Base-by-base conservation (phyloP, 2,888 invertebrate species). In the Carpatolechia fugitivella region DNA sequence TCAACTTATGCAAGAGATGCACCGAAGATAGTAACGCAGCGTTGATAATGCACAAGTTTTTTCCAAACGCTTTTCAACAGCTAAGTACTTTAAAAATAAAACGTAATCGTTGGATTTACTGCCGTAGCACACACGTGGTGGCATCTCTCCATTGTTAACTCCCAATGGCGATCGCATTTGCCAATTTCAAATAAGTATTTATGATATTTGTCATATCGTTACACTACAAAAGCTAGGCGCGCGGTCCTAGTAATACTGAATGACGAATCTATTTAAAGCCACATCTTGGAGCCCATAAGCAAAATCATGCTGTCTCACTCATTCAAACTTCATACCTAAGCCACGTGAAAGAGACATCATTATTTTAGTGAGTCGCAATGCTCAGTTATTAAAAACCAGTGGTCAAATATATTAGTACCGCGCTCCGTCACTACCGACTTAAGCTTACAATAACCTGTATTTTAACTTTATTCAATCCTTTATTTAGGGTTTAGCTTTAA, bases 341-440 rank as follows among this genome's bases (percentile, higher is more conserved):
- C 38, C 30, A 35, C 35, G 46, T 41, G 41, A 52, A 52, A 41
- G 52, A 44, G 50, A 51, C 36, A 50, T 11, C 20, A 44, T 41
- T 10, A 40, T 18, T 52, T 57, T 40, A 35, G 36, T 40, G 30
- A 56, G 56, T 54, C 30, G 30, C 51, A 29, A 18, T 31, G 38
- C 51, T 30, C 51, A 29, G 11, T 29, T 13, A 18, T 18, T 35
- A 11, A 35, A 13, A 30, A 30, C 47, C 50, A 60, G 56, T 55
- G 57, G 61, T 59, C 56, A 59, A 56, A n/a, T n/a, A n/a, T n/a
- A n/a, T 55, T 41, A 62, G 62, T 69, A 64, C 80, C 84, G 82
- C 83, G 82, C 82, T 80, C 80, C 82, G 79, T 81, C 81, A 82
- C 79, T 81, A 82, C 80, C 78, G 62, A 69, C 78, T 72, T 72